Evolutionary conservation across 1,140 invertebrate genomes (phyloP).

Genomic region (Anoplophora glabripennis): DNA sequence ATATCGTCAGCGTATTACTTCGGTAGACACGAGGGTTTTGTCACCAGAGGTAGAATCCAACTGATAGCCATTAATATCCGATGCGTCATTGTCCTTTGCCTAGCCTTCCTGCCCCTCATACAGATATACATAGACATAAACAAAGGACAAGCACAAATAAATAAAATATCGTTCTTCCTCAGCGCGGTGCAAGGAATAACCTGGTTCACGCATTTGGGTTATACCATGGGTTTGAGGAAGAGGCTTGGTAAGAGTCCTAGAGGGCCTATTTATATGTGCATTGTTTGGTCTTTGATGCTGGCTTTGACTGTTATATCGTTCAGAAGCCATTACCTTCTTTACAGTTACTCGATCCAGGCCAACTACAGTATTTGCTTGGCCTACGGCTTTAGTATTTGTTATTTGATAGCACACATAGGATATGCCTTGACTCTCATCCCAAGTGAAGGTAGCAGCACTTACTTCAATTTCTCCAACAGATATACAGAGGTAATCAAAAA

Average conservation of each 20-base stretch:
- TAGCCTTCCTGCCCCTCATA: constrained; percentile 64
- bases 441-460: constrained; percentile 42
- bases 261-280: constrained; percentile 65
- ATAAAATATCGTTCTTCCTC: constrained; percentile 64
- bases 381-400: constrained; percentile 52
- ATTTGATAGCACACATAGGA: constrained; percentile 55
- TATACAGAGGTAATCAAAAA: constrained; percentile 33
- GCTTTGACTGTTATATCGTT: constrained; percentile 60
- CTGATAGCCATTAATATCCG: constrained; percentile 61
- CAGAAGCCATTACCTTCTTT: constrained; percentile 45
- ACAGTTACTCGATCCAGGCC: constrained; percentile 38
- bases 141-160: constrained; percentile 31
- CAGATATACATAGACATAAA: constrained; percentile 58
- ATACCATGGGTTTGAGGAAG: constrained; percentile 65
- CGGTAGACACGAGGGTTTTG: constrained; percentile 59
- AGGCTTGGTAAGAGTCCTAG: constrained; percentile 63
- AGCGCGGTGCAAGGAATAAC: constrained; percentile 65
- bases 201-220: constrained; percentile 78
- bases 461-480: constrained; percentile 26
- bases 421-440: constrained; percentile 66
- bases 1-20: constrained; percentile 73
- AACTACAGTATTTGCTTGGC: constrained; percentile 46
- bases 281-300: constrained; percentile 64
- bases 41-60: constrained; percentile 57
- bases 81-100: constrained; percentile 57